Evolutionary conservation across 2,888 invertebrate species (phyloP).

Genomic region (Cheilosia impressa): DNA sequence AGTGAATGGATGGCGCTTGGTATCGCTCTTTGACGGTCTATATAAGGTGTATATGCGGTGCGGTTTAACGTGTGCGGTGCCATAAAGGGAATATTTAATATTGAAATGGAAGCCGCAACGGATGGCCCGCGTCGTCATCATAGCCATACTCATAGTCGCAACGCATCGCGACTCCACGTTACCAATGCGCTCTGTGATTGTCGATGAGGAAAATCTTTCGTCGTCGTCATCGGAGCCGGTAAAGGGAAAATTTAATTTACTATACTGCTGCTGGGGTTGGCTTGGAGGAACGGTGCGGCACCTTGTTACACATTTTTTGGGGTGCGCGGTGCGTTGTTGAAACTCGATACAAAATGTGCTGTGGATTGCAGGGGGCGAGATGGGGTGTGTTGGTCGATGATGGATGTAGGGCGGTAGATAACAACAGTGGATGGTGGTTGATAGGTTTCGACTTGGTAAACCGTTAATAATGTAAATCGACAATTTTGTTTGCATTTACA

Average conservation of each 20-base stretch:
- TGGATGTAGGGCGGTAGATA: constrained; percentile 19
- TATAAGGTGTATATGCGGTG: constrained; percentile 11
- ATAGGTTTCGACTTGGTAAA: constrained; percentile 73
- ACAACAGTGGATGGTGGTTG: constrained; percentile 56
- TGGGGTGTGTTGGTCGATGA: constrained; percentile 1
- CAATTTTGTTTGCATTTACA: constrained; percentile 74
- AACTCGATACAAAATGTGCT: constrained; percentile 61
- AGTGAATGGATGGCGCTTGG: constrained; percentile 56
- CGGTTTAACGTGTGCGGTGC: constrained; percentile 70
- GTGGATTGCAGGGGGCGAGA: constrained; percentile 5
- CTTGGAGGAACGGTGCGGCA: neutral
- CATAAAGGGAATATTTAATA: constrained; percentile 73
- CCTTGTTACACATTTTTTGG: constrained; percentile 13
- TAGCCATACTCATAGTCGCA: neutral
- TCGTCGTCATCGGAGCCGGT: constrained; percentile 27
- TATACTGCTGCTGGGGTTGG: constrained; percentile 2
- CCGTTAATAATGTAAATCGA: constrained; percentile 74
- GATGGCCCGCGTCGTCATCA: constrained; percentile 30
- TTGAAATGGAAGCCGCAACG: constrained; percentile 66
- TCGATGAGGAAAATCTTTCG: constrained; percentile 63
- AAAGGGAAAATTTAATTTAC: constrained; percentile 72
- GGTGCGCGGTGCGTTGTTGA: constrained; percentile 18
- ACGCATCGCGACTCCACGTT: constrained; percentile 4
- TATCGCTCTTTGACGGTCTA: constrained; percentile 15
- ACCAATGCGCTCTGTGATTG: constrained; percentile 53